phyloP scores from a whole-genome alignment of 1,140 invertebrate species.

The Trichonephila clavipes region DNA sequence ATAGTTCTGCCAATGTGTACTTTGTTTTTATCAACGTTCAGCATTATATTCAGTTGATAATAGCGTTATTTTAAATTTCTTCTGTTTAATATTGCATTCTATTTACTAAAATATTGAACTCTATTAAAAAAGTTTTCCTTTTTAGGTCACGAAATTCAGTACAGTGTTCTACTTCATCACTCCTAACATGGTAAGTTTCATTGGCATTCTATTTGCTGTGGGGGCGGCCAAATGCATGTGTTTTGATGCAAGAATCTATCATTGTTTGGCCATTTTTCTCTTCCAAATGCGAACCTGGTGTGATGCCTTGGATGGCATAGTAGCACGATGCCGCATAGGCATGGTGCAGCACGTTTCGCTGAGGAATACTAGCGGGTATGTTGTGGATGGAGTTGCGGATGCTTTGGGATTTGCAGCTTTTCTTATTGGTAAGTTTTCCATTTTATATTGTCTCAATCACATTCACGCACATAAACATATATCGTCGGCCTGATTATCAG shows the following conservation, averaged over 20 bases:
- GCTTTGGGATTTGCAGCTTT: conserved; percentile 81
- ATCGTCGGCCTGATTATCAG: too few relatives aligned
- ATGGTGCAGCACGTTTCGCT: conserved; percentile 83
- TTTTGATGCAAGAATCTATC: conserved; percentile 83
- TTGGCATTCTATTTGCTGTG: conserved; percentile 87
- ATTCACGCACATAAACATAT: too few relatives aligned
- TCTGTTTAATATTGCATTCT: too few relatives aligned
- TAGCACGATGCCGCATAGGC: conserved; percentile 84
- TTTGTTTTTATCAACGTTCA: too few relatives aligned
- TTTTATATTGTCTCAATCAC: not conserved
- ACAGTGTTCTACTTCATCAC: conserved; percentile 86
- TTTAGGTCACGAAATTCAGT: conserved; percentile 82
- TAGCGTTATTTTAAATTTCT: too few relatives aligned
- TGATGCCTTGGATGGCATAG: conserved; percentile 90
- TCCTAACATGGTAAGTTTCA: conserved; percentile 89
- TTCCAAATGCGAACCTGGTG: conserved; percentile 89
- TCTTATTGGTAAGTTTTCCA: conserved; percentile 79
- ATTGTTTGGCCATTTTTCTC: conserved; percentile 86
- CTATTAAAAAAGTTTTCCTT: not conserved
- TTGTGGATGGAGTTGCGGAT: conserved; percentile 84
- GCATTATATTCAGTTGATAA: too few relatives aligned
- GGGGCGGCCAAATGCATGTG: conserved; percentile 86
- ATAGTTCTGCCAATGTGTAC: too few relatives aligned
- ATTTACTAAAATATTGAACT: too few relatives aligned
- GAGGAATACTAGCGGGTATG: conserved; percentile 85